These are phyloP conservation scores for Hippocampus guttulatus DNA, from an alignment of 2,113 vertebrate species.

Conservation along the genomic window DNA sequence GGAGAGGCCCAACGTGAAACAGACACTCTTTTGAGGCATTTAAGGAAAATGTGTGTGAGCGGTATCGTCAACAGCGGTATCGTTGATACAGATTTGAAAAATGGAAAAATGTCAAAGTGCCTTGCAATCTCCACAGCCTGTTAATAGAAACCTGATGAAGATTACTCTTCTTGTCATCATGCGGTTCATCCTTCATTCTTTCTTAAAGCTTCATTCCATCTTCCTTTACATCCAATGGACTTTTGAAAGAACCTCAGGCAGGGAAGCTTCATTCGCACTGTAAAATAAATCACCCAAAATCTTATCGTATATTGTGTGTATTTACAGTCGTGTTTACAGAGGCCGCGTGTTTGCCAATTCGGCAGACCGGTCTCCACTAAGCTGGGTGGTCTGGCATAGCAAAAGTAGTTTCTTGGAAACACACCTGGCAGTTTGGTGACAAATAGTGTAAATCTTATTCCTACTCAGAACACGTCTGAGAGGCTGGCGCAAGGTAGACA, in stretches of 20 bases:
- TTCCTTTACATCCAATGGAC: conserved; percentile 17
- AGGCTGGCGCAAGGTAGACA: too few relatives aligned
- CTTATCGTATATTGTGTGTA: background rate
- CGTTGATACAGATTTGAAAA: conserved; percentile 27
- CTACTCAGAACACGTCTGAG: too few relatives aligned
- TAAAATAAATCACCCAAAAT: background rate
- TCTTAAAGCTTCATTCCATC: conserved; percentile 26
- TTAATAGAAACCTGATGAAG: conserved; percentile 58
- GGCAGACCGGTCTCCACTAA: too few relatives aligned
- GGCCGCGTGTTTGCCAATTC: too few relatives aligned
- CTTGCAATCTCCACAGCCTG: conserved; percentile 42
- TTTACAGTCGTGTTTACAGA: background rate
- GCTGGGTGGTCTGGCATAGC: too few relatives aligned
- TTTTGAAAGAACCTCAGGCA: conserved; percentile 44
- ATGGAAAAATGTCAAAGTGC: conserved; percentile 51
- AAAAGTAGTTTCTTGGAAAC: too few relatives aligned
- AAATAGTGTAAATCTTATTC: too few relatives aligned
- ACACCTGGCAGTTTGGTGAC: too few relatives aligned
- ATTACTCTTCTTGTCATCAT: conserved; percentile 7
- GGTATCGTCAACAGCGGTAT: conserved; percentile 38
- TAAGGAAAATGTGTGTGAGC: conserved; percentile 32
- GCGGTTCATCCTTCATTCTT: conserved; percentile 2
- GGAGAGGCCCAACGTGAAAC: conserved; percentile 37
- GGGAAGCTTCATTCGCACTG: background rate
- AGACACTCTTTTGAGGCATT: conserved; percentile 22